Evolutionary conservation across 2,888 invertebrate genomes (phyloP).

Genomic region (Esperia sulphurella): DNA sequence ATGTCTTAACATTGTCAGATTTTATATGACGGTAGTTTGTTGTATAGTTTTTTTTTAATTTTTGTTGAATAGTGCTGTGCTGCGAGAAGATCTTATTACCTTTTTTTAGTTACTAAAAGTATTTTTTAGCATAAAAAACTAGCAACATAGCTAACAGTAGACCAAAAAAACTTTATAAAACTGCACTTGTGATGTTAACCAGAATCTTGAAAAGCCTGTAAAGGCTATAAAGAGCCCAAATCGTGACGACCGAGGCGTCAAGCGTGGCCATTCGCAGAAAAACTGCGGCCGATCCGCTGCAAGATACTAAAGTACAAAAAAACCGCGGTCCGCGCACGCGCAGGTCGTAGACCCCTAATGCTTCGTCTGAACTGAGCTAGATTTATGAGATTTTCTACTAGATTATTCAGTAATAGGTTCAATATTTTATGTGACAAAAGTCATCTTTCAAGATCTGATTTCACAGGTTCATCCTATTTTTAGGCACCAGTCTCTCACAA

Average conservation of each 20-base stretch:
- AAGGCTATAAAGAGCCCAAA: not conserved
- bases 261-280: not conserved
- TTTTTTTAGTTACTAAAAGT: too few species aligned
- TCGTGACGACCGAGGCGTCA: not conserved
- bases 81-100: too few species aligned
- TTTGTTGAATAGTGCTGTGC: too few species aligned
- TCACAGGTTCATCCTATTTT: too few species aligned
- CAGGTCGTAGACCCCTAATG: constrained; percentile 2
- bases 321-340: not conserved
- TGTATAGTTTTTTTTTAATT: too few species aligned
- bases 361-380: not conserved
- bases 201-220: not conserved
- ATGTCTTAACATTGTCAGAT: too few species aligned
- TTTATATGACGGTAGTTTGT: too few species aligned
- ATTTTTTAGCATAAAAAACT: too few species aligned
- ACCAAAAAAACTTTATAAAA: not conserved
- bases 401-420: not conserved
- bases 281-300: not conserved
- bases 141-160: too few species aligned
- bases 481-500: too few species aligned
- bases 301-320: not conserved
- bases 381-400: not conserved
- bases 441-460: too few species aligned
- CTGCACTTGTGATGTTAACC: not conserved
- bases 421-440: too few species aligned